phyloP scores from a whole-genome alignment of 2,113 vertebrate genomes.

The Dunckerocampus dactyliophorus region DNA sequence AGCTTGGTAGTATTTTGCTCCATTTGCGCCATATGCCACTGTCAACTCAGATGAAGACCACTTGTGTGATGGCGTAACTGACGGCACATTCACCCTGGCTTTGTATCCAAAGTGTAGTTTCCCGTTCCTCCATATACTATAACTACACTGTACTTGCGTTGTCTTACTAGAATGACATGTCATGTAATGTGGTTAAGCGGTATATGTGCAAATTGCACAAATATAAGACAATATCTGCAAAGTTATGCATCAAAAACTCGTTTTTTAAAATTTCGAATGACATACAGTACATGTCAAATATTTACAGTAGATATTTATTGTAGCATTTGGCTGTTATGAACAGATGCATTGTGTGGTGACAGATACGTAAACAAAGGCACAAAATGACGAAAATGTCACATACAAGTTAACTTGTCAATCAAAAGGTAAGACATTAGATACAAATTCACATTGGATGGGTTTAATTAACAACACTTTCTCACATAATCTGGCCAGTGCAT shows the following conservation, averaged over 20 bases:
- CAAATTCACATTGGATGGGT: background rate
- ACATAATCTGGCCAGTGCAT: background rate
- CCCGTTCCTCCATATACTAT: background rate
- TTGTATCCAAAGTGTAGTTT: background rate
- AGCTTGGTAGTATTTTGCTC: conserved; percentile 45
- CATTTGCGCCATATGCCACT: conserved; percentile 57
- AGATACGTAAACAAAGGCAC: background rate
- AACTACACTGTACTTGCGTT: too few species aligned
- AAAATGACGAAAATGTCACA: background rate
- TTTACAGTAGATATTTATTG: too few species aligned
- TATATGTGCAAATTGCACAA: too few species aligned
- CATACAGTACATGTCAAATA: too few species aligned
- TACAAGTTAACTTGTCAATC: background rate
- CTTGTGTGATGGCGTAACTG: conserved; percentile 48
- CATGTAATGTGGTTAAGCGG: too few species aligned
- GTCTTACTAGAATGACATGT: too few species aligned
- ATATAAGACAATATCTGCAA: too few species aligned
- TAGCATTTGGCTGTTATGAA: background rate
- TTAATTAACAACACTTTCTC: background rate
- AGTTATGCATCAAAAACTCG: too few species aligned
- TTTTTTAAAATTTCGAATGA: too few species aligned
- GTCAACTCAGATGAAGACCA: conserved; percentile 51
- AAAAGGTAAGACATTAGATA: background rate
- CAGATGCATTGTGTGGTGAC: background rate
- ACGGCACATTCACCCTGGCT: conserved; percentile 22